A percentile compares a stretch with the other conserved stretches of the same genome.
These are phyloP conservation scores for Polyergus mexicanus DNA, from an alignment of 1,140 invertebrate genomes.

Conservation along the genomic window DNA sequence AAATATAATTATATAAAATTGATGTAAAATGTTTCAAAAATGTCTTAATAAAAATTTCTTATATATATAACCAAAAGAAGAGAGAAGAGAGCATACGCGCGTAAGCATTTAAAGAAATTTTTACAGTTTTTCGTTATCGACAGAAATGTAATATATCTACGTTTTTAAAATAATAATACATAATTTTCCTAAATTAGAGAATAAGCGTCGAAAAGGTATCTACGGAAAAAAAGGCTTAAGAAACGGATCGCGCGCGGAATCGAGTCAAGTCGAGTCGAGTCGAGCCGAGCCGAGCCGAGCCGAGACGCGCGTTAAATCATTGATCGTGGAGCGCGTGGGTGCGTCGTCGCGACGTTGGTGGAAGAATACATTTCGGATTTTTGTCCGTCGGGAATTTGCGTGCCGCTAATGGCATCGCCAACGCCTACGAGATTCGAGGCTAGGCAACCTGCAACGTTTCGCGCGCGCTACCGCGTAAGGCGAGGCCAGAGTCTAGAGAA, in stretches of 20 bases:
- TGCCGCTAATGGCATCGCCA: slow-evolving; percentile 72
- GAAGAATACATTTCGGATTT: slow-evolving; percentile 70
- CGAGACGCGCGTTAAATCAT: slow-evolving; percentile 36
- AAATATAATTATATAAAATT: too few relatives aligned
- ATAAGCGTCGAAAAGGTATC: background rate
- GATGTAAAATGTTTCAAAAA: too few relatives aligned
- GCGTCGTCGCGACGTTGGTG: slow-evolving; percentile 42
- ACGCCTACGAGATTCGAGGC: slow-evolving; percentile 71
- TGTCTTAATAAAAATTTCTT: too few relatives aligned
- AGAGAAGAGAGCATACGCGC: too few relatives aligned
- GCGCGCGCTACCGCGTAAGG: slow-evolving; percentile 76
- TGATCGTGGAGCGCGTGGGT: slow-evolving; percentile 58
- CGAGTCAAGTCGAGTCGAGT: too few relatives aligned
- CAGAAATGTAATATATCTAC: too few relatives aligned
- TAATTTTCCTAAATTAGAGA: too few relatives aligned
- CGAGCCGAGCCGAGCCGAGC: background rate
- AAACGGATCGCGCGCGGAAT: background rate
- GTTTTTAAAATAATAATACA: too few relatives aligned
- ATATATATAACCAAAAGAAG: too few relatives aligned
- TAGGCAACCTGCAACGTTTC: slow-evolving; percentile 74
- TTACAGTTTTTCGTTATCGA: too few relatives aligned
- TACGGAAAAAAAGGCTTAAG: background rate
- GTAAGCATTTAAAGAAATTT: too few relatives aligned
- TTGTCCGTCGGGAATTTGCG: slow-evolving; percentile 71
- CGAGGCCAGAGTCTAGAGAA: slow-evolving; percentile 70